phyloP scores from a whole-genome alignment of 2,797 vertebrate genomes.

The Crotalus adamanteus region DNA sequence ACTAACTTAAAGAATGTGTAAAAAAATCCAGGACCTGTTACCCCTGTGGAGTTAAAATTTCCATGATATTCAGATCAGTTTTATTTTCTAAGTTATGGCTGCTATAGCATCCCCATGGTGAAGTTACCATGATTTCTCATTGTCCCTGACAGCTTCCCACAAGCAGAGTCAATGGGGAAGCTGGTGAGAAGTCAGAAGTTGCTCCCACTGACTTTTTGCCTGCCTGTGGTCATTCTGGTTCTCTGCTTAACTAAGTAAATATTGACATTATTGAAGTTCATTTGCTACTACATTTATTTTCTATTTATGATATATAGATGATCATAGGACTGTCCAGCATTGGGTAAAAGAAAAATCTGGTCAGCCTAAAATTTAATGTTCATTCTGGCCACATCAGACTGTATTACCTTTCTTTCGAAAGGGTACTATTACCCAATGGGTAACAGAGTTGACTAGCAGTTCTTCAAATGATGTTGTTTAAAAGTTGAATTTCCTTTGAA shows the following conservation, averaged over 20 bases:
- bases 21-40: background rate
- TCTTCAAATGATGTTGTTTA: constrained; percentile 38
- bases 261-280: background rate
- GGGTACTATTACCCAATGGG: background rate
- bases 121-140: background rate
- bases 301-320: background rate
- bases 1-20: background rate
- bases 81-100: background rate
- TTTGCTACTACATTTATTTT: background rate
- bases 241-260: background rate
- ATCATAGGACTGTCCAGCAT: background rate
- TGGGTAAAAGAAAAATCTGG: background rate
- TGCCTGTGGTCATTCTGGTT: background rate
- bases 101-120: too few relatives aligned
- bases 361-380: background rate
- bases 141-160: background rate
- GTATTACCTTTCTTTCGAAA: background rate
- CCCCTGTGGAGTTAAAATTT: background rate
- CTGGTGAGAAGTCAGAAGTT: background rate
- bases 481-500: constrained; percentile 30
- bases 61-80: background rate
- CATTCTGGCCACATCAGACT: background rate
- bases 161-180: background rate
- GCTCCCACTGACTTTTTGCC: background rate
- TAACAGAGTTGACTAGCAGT: background rate